A percentile compares a stretch with the other conserved stretches of the same genome.
These are phyloP conservation scores for Hymenochirus boettgeri DNA, from an alignment of 2,113 vertebrate species.

Conservation along the genomic window DNA sequence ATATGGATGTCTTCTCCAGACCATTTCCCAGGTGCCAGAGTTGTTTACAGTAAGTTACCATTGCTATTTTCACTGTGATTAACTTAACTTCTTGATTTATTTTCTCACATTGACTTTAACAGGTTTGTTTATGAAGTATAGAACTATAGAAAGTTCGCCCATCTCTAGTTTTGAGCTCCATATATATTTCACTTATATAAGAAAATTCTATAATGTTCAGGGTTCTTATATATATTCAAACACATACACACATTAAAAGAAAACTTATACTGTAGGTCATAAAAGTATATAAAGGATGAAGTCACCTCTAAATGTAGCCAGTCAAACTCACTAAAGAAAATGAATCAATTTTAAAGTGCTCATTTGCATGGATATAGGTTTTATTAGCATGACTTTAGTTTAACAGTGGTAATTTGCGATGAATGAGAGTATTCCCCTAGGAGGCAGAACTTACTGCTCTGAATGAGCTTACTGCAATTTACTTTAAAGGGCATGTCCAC, in stretches of 20 bases:
- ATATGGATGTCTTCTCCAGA: no score
- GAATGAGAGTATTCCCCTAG: conserved; percentile 38
- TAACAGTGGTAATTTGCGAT: conserved; percentile 39
- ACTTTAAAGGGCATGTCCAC: no score
- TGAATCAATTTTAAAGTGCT: conserved; percentile 36
- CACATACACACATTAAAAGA: not conserved
- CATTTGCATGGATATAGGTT: conserved; percentile 43
- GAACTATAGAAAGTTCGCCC: no score
- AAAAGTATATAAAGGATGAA: conserved; percentile 20
- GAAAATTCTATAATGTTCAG: no score
- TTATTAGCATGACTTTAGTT: conserved; percentile 41
- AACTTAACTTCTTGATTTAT: no score
- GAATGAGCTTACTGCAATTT: conserved; percentile 35
- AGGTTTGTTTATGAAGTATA: no score
- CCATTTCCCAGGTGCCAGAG: no score
- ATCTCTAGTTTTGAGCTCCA: no score
- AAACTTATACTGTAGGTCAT: conserved; percentile 6
- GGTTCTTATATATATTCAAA: not conserved
- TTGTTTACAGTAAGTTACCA: no score
- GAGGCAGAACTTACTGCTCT: conserved; percentile 29
- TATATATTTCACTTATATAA: no score
- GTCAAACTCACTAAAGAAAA: conserved; percentile 22
- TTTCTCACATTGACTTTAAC: no score
- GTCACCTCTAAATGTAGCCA: conserved; percentile 39
- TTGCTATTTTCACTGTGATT: no score